Conservation (phyloP, 2,113 vertebrate genomes). For the Protomyctophum bolini region DNA sequence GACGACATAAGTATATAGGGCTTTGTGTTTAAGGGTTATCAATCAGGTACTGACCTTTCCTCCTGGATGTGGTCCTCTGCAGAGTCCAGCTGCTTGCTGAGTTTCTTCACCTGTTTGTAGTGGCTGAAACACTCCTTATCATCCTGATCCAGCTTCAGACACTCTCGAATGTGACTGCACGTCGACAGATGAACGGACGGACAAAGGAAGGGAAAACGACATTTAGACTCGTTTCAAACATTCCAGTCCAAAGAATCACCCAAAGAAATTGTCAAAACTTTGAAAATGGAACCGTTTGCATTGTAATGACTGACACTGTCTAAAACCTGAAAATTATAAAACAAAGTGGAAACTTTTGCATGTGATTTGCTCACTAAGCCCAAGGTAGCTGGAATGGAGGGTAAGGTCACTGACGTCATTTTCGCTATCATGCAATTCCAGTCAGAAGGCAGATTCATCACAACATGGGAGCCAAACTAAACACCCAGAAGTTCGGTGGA, state of each 20-base stretch:
- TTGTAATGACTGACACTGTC: too few relatives aligned
- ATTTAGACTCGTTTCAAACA: background rate
- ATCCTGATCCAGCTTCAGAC: conserved; percentile 85
- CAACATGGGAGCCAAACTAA: too few relatives aligned
- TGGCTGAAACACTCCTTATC: conserved; percentile 84
- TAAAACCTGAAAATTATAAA: too few relatives aligned
- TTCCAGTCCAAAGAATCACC: too few relatives aligned
- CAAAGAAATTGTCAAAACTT: background rate
- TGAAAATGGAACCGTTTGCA: too few relatives aligned
- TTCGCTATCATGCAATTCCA: too few relatives aligned
- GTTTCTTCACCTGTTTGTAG: conserved; percentile 87
- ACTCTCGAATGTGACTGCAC: conserved; percentile 81
- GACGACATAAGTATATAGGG: too few relatives aligned
- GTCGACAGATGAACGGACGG: background rate
- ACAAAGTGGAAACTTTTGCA: background rate
- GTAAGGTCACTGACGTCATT: too few relatives aligned
- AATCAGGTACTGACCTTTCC: conserved; percentile 66
- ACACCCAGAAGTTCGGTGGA: too few relatives aligned
- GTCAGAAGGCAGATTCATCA: too few relatives aligned
- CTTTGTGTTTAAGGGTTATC: background rate
- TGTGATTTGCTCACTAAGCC: background rate
- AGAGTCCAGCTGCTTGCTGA: conserved; percentile 82
- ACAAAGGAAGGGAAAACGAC: background rate
- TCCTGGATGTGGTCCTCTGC: conserved; percentile 80
- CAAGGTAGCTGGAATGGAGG: too few relatives aligned